These are phyloP conservation scores for Tetragnatha versicolor DNA, from an alignment of 1,140 invertebrate species.

Conservation along the genomic window DNA sequence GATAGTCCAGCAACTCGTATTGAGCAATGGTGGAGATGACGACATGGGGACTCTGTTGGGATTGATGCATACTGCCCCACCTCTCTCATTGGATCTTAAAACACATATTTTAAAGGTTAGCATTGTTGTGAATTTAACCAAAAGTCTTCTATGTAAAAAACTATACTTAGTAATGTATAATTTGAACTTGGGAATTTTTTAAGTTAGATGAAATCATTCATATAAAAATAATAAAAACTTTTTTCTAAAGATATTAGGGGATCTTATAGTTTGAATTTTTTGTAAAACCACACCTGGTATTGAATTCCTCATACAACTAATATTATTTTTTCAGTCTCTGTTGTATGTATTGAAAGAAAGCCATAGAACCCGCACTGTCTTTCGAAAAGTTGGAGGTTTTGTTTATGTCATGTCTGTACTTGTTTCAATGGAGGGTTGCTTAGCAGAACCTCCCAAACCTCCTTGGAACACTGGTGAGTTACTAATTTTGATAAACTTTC, in stretches of 20 bases:
- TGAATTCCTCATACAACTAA: too few species aligned
- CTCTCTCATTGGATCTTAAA: slow-evolving; percentile 81
- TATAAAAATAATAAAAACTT: not conserved
- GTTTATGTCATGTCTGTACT: slow-evolving; percentile 96
- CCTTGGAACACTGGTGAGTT: slow-evolving; percentile 64
- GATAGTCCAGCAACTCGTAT: slow-evolving; percentile 79
- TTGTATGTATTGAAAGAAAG: slow-evolving; percentile 89
- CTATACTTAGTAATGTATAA: too few species aligned
- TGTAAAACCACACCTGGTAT: too few species aligned
- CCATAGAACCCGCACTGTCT: slow-evolving; percentile 93
- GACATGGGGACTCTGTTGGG: slow-evolving; percentile 91
- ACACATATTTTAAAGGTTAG: slow-evolving; percentile 85
- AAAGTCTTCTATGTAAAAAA: too few species aligned
- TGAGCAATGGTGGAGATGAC: slow-evolving; percentile 91
- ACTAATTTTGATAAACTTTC: not conserved
- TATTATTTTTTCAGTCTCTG: slow-evolving; percentile 69
- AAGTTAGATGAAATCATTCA: too few species aligned
- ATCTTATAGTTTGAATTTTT: too few species aligned
- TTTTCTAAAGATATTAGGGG: not conserved
- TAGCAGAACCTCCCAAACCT: slow-evolving; percentile 66
- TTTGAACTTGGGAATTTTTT: too few species aligned
- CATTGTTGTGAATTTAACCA: too few species aligned
- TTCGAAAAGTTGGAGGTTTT: slow-evolving; percentile 97
- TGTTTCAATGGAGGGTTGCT: slow-evolving; percentile 87
- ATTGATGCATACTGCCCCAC: slow-evolving; percentile 86